These are phyloP conservation scores for Ispidina lecontei DNA, from an alignment of 2,797 vertebrate genomes.

Conservation along the genomic window DNA sequence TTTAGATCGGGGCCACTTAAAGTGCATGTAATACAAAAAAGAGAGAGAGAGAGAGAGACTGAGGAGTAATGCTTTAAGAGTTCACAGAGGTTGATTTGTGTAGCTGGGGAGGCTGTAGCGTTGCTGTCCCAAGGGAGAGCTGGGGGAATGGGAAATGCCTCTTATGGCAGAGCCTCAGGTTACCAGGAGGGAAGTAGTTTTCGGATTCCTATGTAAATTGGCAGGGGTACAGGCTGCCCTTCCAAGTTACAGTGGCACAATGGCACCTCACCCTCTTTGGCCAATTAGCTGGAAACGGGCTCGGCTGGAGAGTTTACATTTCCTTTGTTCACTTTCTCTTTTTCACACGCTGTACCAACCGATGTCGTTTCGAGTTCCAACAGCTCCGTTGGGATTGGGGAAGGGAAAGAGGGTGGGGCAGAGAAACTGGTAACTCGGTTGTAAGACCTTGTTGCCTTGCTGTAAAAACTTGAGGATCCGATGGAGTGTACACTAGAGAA, in stretches of 20 bases:
- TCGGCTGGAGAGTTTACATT: background rate
- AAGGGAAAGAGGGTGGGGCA: background rate
- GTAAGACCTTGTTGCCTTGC: background rate
- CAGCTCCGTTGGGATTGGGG: background rate
- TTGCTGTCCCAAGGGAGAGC: constrained; percentile 1
- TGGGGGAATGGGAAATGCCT: constrained; percentile 24
- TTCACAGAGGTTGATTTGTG: constrained; percentile 53
- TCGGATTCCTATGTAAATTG: background rate
- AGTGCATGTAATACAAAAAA: constrained; percentile 57
- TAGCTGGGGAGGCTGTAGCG: constrained; percentile 4
- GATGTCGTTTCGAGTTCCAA: background rate
- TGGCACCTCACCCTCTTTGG: background rate
- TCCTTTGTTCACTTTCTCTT: background rate
- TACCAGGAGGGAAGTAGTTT: background rate
- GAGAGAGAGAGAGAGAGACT: constrained; percentile 33
- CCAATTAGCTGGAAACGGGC: background rate
- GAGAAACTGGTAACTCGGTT: background rate
- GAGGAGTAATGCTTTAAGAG: constrained; percentile 35
- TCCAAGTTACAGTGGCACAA: background rate
- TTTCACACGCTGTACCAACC: background rate
- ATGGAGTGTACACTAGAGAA: background rate
- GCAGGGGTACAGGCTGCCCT: background rate
- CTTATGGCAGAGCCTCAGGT: constrained; percentile 16
- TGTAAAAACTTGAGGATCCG: background rate
- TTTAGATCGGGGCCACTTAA: constrained; percentile 71